Evolutionary conservation across 2,113 vertebrate species (phyloP).

Genomic region (Charina bottae): DNA sequence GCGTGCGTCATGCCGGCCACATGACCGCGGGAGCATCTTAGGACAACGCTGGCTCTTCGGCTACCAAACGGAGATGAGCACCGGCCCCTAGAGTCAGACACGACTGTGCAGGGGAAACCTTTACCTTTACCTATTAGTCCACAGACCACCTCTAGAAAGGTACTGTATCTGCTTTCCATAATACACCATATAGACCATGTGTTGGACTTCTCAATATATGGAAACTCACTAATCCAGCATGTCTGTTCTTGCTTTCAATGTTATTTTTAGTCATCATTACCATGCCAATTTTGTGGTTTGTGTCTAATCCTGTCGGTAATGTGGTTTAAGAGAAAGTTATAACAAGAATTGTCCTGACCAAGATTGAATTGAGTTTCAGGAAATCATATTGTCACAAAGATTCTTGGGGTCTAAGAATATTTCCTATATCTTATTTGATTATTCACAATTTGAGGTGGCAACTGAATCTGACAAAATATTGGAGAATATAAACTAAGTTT

Average conservation of each 20-base stretch:
- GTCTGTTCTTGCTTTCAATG: slow-evolving; percentile 56
- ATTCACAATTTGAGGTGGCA: neutral
- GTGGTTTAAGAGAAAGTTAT: slow-evolving; percentile 40
- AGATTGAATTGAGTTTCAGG: slow-evolving; percentile 69
- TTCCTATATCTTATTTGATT: neutral
- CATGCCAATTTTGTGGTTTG: slow-evolving; percentile 36
- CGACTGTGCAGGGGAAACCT: too few species aligned
- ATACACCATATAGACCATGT: slow-evolving; percentile 41
- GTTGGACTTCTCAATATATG: slow-evolving; percentile 49
- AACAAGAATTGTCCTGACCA: slow-evolving; percentile 54
- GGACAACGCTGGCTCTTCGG: too few species aligned
- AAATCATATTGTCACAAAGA: slow-evolving; percentile 37
- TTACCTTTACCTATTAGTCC: too few species aligned
- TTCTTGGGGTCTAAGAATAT: neutral
- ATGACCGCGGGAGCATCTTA: too few species aligned
- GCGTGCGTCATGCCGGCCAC: too few species aligned
- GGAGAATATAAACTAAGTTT: neutral
- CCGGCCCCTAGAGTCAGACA: too few species aligned
- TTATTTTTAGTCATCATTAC: slow-evolving; percentile 37
- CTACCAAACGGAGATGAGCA: too few species aligned
- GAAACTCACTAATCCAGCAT: slow-evolving; percentile 41
- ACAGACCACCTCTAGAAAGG: too few species aligned
- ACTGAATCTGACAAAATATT: neutral
- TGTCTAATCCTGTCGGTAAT: slow-evolving; percentile 62
- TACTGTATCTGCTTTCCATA: slow-evolving; percentile 64